Percentiles rank a stretch among this genome's conserved stretches.
These are phyloP conservation scores for Takifugu flavidus DNA, from an alignment of 2,113 vertebrate species.

Conservation along the genomic window DNA sequence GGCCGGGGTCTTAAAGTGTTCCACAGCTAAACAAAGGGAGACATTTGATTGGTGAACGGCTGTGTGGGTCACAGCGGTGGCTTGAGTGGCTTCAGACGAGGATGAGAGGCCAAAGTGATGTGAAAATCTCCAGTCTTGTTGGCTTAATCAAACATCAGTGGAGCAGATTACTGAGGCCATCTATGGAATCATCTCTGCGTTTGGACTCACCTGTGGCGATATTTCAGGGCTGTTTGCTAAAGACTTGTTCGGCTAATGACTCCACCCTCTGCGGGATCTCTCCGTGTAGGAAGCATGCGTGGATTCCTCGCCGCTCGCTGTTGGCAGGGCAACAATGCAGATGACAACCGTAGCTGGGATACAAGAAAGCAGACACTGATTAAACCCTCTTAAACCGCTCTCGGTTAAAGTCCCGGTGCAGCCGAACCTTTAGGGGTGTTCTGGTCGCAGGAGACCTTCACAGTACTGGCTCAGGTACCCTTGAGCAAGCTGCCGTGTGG, in stretches of 20 bases:
- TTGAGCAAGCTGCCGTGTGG: no score
- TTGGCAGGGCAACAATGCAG: constrained; percentile 44
- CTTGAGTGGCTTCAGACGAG: not conserved
- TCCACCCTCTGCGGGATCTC: constrained; percentile 30
- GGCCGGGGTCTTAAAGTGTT: constrained; percentile 14
- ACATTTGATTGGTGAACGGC: no score
- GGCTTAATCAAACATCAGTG: constrained; percentile 32
- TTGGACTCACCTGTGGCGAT: no score
- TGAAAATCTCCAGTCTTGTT: constrained; percentile 17
- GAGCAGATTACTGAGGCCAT: constrained; percentile 22
- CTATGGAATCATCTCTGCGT: constrained; percentile 1
- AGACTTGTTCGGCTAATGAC: constrained; percentile 50
- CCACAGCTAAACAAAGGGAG: constrained; percentile 31
- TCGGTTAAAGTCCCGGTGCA: no score
- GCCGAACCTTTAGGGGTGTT: no score
- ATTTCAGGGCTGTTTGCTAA: constrained; percentile 12
- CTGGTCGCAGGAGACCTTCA: no score
- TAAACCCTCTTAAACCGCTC: no score
- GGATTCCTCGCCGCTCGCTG: constrained; percentile 36
- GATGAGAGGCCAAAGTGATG: constrained; percentile 14
- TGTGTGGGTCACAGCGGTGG: not conserved
- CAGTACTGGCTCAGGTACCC: no score
- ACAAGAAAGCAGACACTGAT: constrained; percentile 22
- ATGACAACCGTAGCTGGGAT: constrained; percentile 49
- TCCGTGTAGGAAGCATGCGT: constrained; percentile 45